Conservation (phyloP, 2,113 vertebrate species). For the Ictalurus punctatus region DNA sequence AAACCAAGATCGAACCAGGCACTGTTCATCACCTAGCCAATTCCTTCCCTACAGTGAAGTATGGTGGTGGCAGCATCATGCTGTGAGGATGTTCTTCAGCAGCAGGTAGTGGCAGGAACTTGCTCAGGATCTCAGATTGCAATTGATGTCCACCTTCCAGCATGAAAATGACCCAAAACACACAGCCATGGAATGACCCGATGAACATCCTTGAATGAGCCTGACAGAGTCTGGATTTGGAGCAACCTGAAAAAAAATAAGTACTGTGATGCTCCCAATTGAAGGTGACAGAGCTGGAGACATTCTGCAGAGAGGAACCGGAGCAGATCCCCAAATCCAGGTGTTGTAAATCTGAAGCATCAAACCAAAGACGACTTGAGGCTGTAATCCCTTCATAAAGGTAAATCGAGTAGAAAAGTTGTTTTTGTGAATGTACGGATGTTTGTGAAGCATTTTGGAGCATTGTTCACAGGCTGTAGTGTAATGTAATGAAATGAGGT, state of each 20-base stretch:
- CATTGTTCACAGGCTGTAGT: neutral
- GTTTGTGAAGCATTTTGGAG: neutral
- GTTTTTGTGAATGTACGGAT: neutral
- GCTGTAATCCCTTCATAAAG: neutral
- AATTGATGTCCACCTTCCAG: neutral
- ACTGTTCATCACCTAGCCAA: neutral
- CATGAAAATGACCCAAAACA: neutral
- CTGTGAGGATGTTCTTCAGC: neutral
- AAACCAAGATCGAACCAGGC: neutral
- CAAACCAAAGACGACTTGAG: neutral
- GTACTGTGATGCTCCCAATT: neutral
- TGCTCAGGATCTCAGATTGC: neutral
- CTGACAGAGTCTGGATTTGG: neutral
- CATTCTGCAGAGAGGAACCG: neutral
- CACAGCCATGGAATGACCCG: no score
- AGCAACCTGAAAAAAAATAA: neutral
- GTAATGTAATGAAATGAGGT: neutral
- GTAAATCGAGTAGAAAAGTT: neutral
- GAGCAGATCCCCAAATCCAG: neutral
- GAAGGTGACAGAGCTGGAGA: neutral
- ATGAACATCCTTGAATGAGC: neutral
- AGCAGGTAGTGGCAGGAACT: neutral
- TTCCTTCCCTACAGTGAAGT: neutral
- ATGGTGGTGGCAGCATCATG: neutral
- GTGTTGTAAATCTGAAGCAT: neutral